phyloP scores from a whole-genome alignment of 1,140 invertebrate genomes.

The Drosophila simulans region DNA sequence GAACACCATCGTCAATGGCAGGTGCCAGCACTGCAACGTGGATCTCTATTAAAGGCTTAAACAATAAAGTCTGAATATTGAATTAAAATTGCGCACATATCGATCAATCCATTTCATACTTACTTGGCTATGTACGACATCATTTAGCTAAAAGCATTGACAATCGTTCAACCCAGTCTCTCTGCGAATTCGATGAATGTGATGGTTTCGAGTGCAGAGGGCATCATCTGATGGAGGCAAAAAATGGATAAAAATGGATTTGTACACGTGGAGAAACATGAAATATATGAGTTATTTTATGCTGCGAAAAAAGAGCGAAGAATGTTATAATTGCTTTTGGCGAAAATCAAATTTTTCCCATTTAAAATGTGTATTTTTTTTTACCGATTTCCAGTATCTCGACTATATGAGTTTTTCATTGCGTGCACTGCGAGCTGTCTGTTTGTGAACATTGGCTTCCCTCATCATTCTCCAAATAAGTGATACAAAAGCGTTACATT shows the following conservation, averaged over 20 bases:
- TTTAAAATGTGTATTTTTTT: too few species aligned
- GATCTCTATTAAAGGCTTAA: slow-evolving; percentile 32
- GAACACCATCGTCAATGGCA: slow-evolving; percentile 60
- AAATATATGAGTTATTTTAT: not conserved
- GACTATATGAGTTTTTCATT: not conserved
- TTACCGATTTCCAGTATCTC: too few species aligned
- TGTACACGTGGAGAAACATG: not conserved
- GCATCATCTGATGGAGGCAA: slow-evolving; percentile 16
- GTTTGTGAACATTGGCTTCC: slow-evolving; percentile 18
- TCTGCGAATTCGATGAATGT: slow-evolving; percentile 19
- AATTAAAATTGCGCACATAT: slow-evolving; percentile 3
- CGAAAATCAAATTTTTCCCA: too few species aligned
- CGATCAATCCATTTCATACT: slow-evolving; percentile 16
- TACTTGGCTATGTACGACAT: slow-evolving; percentile 8
- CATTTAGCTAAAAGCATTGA: slow-evolving; percentile 46
- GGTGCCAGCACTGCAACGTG: slow-evolving; percentile 59
- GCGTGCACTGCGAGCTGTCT: slow-evolving; percentile 4
- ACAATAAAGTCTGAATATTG: slow-evolving; percentile 24
- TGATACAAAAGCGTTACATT: slow-evolving; percentile 36
- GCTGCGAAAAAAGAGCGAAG: too few species aligned
- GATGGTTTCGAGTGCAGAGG: slow-evolving; percentile 20
- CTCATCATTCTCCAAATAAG: slow-evolving; percentile 1
- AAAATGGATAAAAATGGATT: not conserved
- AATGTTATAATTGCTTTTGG: too few species aligned
- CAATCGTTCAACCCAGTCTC: slow-evolving; percentile 18